Evolutionary conservation across 2,797 vertebrate species (phyloP).

Genomic region (Neosilurus hyrtlii): DNA sequence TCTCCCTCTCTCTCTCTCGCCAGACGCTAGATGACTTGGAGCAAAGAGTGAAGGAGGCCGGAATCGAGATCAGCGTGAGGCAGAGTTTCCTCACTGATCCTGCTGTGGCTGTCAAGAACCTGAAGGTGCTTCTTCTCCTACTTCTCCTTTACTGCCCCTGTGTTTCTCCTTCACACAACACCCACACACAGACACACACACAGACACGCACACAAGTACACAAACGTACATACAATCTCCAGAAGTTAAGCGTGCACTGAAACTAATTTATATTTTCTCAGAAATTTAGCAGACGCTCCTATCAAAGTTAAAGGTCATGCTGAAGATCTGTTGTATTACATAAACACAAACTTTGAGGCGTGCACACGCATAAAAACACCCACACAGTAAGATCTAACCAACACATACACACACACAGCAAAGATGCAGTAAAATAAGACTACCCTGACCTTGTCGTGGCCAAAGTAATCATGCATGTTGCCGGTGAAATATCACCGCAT

Average conservation of each 20-base stretch:
- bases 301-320: slow-evolving; percentile 12
- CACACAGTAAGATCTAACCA: not conserved
- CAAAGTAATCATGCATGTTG: slow-evolving; percentile 18
- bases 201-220: not conserved
- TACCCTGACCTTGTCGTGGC: not conserved
- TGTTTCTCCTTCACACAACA: no score
- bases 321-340: not conserved
- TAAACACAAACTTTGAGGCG: not conserved
- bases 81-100: slow-evolving; percentile 96
- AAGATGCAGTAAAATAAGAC: slow-evolving; percentile 20
- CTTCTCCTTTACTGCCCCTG: no score
- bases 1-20: slow-evolving; percentile 51
- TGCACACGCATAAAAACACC: not conserved
- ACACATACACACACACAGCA: not conserved
- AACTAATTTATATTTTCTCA: slow-evolving; percentile 14
- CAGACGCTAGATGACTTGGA: slow-evolving; percentile 93
- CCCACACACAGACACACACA: not conserved
- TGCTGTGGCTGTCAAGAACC: slow-evolving; percentile 90
- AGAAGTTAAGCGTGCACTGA: not conserved
- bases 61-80: slow-evolving; percentile 92
- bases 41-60: slow-evolving; percentile 87
- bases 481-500: slow-evolving; percentile 9
- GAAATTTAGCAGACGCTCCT: slow-evolving; percentile 1
- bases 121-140: slow-evolving; percentile 86
- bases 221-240: not conserved